Conservation (phyloP, 2,113 vertebrate species). For the Misgurnus mizolepis region DNA sequence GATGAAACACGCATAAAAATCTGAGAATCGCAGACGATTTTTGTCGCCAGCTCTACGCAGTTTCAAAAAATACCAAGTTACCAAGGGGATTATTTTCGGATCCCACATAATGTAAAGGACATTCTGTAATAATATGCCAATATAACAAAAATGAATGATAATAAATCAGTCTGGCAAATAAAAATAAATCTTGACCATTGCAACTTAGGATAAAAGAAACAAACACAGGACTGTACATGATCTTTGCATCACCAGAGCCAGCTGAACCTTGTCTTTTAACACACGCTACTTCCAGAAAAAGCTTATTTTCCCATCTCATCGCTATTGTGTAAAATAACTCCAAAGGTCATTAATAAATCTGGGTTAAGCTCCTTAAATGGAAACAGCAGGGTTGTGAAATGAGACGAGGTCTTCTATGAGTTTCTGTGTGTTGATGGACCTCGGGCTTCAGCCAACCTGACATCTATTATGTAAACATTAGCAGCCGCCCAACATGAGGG, state of each 20-base stretch:
- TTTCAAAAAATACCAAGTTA: too few relatives aligned
- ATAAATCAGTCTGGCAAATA: too few relatives aligned
- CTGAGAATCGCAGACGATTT: too few relatives aligned
- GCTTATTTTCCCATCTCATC: background rate
- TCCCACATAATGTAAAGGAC: too few relatives aligned
- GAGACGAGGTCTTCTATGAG: slow-evolving; percentile 30
- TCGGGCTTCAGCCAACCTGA: slow-evolving; percentile 38
- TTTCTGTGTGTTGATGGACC: slow-evolving; percentile 43
- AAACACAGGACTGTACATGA: background rate
- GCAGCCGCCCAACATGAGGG: slow-evolving; percentile 34
- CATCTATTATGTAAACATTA: slow-evolving; percentile 59
- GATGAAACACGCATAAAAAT: too few relatives aligned
- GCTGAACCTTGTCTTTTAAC: background rate
- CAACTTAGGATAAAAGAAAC: too few relatives aligned
- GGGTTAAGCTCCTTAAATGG: slow-evolving; percentile 53
- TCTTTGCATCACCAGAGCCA: background rate
- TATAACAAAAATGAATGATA: too few relatives aligned
- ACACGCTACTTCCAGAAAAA: background rate
- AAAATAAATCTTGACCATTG: background rate
- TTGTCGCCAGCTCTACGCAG: too few relatives aligned
- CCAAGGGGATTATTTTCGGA: too few relatives aligned
- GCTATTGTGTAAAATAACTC: slow-evolving; percentile 32
- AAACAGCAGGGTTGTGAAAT: slow-evolving; percentile 41
- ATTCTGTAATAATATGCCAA: too few relatives aligned
- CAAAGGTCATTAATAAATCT: slow-evolving; percentile 42